Evolutionary conservation across 2,888 invertebrate genomes (phyloP).

Genomic region (Pachydiplax longipennis): DNA sequence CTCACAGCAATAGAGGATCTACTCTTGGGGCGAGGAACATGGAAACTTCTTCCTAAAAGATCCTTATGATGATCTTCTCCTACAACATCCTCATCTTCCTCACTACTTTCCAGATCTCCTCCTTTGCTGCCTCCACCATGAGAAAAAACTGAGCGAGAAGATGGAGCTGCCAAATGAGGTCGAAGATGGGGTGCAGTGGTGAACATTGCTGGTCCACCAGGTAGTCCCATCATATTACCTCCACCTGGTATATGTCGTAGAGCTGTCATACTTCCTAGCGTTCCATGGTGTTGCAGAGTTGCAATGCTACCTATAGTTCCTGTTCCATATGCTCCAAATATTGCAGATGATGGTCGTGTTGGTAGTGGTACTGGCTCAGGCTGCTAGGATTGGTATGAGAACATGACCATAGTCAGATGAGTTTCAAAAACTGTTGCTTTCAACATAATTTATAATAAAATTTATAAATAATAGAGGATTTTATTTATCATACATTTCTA

Average conservation of each 20-base stretch:
- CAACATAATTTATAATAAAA: too few species aligned
- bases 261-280: conserved; percentile 58
- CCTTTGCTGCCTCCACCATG: conserved; percentile 49
- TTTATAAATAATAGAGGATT: too few species aligned
- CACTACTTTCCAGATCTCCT: conserved; percentile 53
- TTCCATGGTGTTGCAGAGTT: conserved; percentile 60
- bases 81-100: conserved; percentile 72
- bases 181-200: conserved; percentile 5
- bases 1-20: conserved; percentile 71
- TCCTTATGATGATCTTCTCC: conserved; percentile 58
- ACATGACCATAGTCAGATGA: background rate
- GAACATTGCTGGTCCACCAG: background rate
- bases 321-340: conserved; percentile 67
- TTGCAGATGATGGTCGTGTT: conserved; percentile 77
- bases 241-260: conserved; percentile 55
- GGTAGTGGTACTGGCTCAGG: conserved; percentile 70
- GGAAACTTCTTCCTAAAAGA: conserved; percentile 74
- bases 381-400: conserved; percentile 61
- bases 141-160: conserved; percentile 54
- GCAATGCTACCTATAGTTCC: conserved; percentile 57
- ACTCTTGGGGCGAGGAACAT: conserved; percentile 84
- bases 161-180: conserved; percentile 4
- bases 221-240: conserved; percentile 21
- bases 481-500: too few species aligned
- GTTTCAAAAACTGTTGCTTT: too few species aligned